A percentile compares a stretch with the other conserved stretches of the same genome.
Conservation (phyloP, 2,797 vertebrate genomes). For the Pitangus sulphuratus region DNA sequence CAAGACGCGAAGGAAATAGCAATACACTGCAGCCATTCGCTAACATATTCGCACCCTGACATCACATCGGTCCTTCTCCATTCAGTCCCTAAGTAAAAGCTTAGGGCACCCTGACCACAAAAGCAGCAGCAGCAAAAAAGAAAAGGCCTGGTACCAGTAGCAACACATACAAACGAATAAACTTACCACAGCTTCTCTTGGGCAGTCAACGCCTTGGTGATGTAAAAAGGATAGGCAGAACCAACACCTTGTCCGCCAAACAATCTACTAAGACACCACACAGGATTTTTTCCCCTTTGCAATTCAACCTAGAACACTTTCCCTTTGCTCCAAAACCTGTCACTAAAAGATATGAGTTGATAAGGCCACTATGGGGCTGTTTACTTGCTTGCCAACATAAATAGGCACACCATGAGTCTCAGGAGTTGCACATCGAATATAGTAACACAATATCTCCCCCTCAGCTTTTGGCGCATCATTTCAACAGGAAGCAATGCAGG, state of each 20-base stretch:
- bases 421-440: not conserved
- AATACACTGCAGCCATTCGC: not conserved
- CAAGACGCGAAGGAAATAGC: not conserved
- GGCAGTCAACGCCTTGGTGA: not conserved
- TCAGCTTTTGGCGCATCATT: not conserved
- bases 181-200: not conserved
- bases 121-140: not conserved
- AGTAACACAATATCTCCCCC: not conserved
- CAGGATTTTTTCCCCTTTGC: fast-evolving
- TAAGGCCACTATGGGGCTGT: not conserved
- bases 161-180: not conserved
- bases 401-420: fast-evolving
- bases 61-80: not conserved
- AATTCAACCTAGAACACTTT: not conserved
- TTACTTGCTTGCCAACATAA: not conserved
- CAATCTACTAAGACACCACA: not conserved
- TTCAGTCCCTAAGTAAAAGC: not conserved
- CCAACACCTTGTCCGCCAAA: not conserved
- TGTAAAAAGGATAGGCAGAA: not conserved
- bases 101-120: not conserved
- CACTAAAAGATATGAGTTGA: not conserved
- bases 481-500: slow-evolving; percentile 67
- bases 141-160: not conserved
- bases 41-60: not conserved
- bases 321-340: not conserved